Evolutionary conservation across 1,140 invertebrate genomes (phyloP).

Genomic region (Dendrolimus kikuchii): DNA sequence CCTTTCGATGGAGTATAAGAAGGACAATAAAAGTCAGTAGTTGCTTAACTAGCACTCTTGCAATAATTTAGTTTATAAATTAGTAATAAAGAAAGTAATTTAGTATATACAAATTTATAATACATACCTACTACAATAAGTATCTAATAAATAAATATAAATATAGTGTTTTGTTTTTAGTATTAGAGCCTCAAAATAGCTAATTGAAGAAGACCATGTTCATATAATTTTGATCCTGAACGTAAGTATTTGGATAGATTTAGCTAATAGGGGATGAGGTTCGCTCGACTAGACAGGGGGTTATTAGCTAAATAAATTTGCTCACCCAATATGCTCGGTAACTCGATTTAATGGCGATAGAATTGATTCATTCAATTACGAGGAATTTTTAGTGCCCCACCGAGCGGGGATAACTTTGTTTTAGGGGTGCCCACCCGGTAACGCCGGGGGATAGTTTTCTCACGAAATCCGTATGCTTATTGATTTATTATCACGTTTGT

Average conservation of each 20-base stretch:
- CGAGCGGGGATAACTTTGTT: constrained; percentile 53
- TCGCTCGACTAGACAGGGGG: constrained; percentile 37
- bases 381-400: constrained; percentile 70
- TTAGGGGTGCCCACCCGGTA: constrained; percentile 26
- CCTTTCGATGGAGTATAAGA: too few relatives aligned
- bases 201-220: background rate
- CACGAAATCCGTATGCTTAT: constrained; percentile 38
- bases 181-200: too few relatives aligned
- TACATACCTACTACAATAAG: too few relatives aligned
- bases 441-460: constrained; percentile 42
- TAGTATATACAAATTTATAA: too few relatives aligned
- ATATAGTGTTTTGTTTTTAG: too few relatives aligned
- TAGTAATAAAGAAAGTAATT: too few relatives aligned
- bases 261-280: constrained; percentile 38
- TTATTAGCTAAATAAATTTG: constrained; percentile 73
- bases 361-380: constrained; percentile 72
- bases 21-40: too few relatives aligned
- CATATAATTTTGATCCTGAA: constrained; percentile 1
- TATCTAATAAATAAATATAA: too few relatives aligned
- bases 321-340: constrained; percentile 70
- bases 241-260: constrained; percentile 3
- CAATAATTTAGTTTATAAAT: too few relatives aligned
- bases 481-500: constrained; percentile 32
- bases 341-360: constrained; percentile 71
- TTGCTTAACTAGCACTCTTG: too few relatives aligned